A percentile compares a stretch with the other conserved stretches of the same genome.
These are phyloP conservation scores for Aplocera efformata DNA, from an alignment of 2,888 invertebrate species.

Conservation along the genomic window DNA sequence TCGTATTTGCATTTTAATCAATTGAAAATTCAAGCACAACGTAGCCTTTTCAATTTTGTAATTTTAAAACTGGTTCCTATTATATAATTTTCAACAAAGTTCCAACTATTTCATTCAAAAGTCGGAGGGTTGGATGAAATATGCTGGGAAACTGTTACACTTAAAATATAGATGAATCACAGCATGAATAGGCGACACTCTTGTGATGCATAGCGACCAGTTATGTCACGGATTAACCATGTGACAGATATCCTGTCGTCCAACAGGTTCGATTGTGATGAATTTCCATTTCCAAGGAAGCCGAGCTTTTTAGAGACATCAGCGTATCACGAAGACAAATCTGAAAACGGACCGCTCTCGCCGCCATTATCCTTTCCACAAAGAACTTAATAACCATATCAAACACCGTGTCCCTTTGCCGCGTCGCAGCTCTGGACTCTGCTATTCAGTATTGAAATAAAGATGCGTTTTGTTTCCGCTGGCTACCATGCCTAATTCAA, in stretches of 20 bases:
- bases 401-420: constrained; percentile 75
- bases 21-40: not conserved
- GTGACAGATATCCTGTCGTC: constrained; percentile 42
- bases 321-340: constrained; percentile 77
- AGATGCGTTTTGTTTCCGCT: constrained; percentile 73
- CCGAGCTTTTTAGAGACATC: constrained; percentile 65
- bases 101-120: constrained; percentile 17
- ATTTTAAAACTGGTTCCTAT: constrained; percentile 16
- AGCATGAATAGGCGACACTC: constrained; percentile 43
- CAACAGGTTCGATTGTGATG: constrained; percentile 58
- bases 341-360: constrained; percentile 57
- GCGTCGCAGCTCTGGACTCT: constrained; percentile 58
- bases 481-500: constrained; percentile 63
- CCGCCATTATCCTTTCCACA: constrained; percentile 69
- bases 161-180: constrained; percentile 43
- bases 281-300: constrained; percentile 69
- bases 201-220: constrained; percentile 55
- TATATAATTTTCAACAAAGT: constrained; percentile 12
- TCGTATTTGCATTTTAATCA: not conserved
- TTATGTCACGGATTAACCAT: constrained; percentile 62
- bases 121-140: constrained; percentile 12
- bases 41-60: constrained; percentile 5
- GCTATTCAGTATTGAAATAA: constrained; percentile 68
- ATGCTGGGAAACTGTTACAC: constrained; percentile 17
- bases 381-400: constrained; percentile 80